Base-by-base conservation (phyloP, 2,113 vertebrate species). In the Alaudala cheleensis region DNA sequence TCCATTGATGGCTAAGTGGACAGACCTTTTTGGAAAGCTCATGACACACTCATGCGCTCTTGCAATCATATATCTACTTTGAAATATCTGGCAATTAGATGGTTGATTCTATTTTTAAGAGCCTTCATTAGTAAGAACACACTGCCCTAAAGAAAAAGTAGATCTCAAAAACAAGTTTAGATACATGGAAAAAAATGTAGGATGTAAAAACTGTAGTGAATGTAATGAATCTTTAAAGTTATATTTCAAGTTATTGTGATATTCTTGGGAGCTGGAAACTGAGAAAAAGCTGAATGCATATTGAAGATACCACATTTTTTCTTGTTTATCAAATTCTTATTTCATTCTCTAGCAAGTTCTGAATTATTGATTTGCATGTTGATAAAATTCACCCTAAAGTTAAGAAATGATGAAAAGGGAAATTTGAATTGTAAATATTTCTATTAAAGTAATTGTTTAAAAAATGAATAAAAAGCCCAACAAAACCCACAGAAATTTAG, bases 341-440 rank as follows among this genome's bases (percentile, higher is more conserved):
- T 94, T 93, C 51, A 65, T 76, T 90, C 37, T 85, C 64, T 45
- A 83, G 37, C 33, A 95, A 82, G 72, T 85, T 93, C 42, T 96
- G 81, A 97, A 95, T 97, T 95, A 96, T 91, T 96, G 79, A 95
- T 95, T 90, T 74, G 21, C 31, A 80, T 69, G 33, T 66, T 95
- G 91, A 81, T 83, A 91, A 85, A 95, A 91, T 76, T 88, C 70
- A 95, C 39, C 80, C 86, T 87, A 33, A 95, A 89, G 73, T 92
- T 72, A 92, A 93, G 95, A 74, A 89, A 69, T 6, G 4, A 92
- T 93, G 62, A 95, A 93, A 92, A 96, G 34, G 47, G 0, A 90
- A 81, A 92, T 88, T 31, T 81, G 64, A 95, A 92, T 93, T 96
- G 79, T 96, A 95, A 96, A 94, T 90, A 90, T 85, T 89, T 90